Conservation (phyloP, 2,888 invertebrate genomes). For the Cryptophagus acutangulus region DNA sequence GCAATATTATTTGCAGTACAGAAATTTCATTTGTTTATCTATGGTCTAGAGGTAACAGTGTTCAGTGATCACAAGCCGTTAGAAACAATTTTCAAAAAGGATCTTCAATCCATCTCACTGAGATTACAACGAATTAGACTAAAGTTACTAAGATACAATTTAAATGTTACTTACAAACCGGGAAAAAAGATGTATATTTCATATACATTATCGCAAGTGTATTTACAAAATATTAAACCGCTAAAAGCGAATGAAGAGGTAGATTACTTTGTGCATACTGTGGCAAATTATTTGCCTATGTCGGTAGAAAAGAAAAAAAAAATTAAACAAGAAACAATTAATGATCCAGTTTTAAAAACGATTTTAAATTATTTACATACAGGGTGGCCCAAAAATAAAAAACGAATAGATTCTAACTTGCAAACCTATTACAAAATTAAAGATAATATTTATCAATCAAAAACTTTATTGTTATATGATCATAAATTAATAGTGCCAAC, state of each 20-base stretch:
- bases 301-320: conserved; percentile 6
- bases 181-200: conserved; percentile 3
- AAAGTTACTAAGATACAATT: conserved; percentile 4
- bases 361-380: conserved; percentile 3
- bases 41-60: conserved; percentile 4
- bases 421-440: not conserved
- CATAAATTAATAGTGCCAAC: conserved; percentile 2
- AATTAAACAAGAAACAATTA: conserved; percentile 4
- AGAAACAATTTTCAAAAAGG: not conserved
- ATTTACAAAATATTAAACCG: not conserved
- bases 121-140: conserved; percentile 8
- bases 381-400: conserved; percentile 6
- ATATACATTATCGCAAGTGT: not conserved
- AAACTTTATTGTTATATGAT: not conserved
- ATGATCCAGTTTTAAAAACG: conserved; percentile 2
- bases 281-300: conserved; percentile 4
- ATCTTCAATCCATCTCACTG: conserved; percentile 1
- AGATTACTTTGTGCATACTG: not conserved
- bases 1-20: conserved; percentile 28
- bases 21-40: conserved; percentile 11
- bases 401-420: not conserved
- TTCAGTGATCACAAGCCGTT: conserved; percentile 8
- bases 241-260: conserved; percentile 7
- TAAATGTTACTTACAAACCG: conserved; percentile 8
- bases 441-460: not conserved